A percentile compares a stretch with the other conserved stretches of the same genome.
phyloP scores from a whole-genome alignment of 2,797 vertebrate species.

The Characodon lateralis region DNA sequence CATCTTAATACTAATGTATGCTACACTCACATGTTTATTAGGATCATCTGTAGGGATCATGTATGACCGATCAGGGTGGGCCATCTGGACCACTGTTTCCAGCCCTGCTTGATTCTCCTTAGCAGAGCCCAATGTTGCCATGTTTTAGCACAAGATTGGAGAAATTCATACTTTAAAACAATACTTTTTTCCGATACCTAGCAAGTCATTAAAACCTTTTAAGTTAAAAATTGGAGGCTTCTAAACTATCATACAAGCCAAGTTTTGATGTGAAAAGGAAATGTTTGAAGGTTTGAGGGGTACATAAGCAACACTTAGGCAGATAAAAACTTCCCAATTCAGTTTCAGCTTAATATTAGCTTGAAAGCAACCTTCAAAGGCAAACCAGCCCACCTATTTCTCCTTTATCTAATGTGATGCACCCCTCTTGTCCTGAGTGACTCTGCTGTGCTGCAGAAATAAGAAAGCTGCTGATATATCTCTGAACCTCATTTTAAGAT shows the following conservation, averaged over 20 bases:
- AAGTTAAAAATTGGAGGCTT: no score
- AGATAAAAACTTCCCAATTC: background rate
- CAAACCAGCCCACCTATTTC: background rate
- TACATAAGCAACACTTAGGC: background rate
- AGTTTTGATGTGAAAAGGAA: background rate
- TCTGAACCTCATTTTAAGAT: background rate
- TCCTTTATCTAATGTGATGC: background rate
- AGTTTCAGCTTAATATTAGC: background rate
- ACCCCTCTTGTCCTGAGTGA: background rate
- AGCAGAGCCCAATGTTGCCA: no score
- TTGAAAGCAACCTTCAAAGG: background rate
- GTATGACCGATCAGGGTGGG: no score
- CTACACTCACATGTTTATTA: no score
- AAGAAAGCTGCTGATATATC: background rate
- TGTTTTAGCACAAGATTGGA: no score
- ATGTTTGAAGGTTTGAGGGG: background rate
- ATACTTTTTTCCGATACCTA: background rate
- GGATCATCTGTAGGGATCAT: no score
- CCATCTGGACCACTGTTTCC: no score
- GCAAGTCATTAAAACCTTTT: no score
- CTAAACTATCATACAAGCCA: background rate
- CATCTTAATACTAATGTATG: no score
- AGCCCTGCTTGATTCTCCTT: no score
- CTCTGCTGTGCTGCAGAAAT: background rate
- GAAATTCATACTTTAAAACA: no score